Base-by-base conservation (phyloP, 2,797 vertebrate species). In the Protosalanx chinensis region DNA sequence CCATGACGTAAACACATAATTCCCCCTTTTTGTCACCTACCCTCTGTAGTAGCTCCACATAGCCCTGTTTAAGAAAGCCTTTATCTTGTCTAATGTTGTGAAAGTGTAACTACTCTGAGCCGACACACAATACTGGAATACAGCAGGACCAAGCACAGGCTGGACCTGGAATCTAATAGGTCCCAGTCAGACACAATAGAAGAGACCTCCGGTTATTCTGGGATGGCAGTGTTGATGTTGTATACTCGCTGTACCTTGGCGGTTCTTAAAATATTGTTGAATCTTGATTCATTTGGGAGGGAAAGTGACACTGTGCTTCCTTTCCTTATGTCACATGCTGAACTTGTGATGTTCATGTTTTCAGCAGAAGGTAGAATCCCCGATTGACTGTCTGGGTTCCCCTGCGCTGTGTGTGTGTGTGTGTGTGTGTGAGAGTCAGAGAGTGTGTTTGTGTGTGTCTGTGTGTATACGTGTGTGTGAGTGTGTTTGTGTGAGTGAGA, bases 311-410 rank as follows among this genome's bases (percentile, higher is more conserved):
- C 2, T 6, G 32, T 29, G 62, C 8, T 76, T 70, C 74, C 37
- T 6, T 6, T 2, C 68, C 70, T 27, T 66, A 7, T 13, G 72
- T 83, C 77, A 81, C 71, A 76, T 79, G 79, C 41, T 46, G 49
- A 18, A 33, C 46, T 41, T 61, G 62, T 77, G 68, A 72, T 81
- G 61, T 49, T 13, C 33, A 30, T 59, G 23, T 20, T 75, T 62
- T 71, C 74, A 73, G 58, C 70, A 67, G 56, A 65, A 8, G 65
- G 72, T 72, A 74, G 61, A 74, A 60, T 78, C 72, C 76, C 69
- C 46, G 58, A 27, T 29, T 5, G 57, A 29, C 6, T n/a, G 12
- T 30, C n/a, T 41, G 63, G 32, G 41, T 51, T 46, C 32, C 51
- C n/a, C 18, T 29, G 3, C 29, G 33, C 46, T 64, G 29, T 66